These are phyloP conservation scores for Ramazzottius varieornatus DNA, from an alignment of 2,888 invertebrate species.

Conservation along the genomic window DNA sequence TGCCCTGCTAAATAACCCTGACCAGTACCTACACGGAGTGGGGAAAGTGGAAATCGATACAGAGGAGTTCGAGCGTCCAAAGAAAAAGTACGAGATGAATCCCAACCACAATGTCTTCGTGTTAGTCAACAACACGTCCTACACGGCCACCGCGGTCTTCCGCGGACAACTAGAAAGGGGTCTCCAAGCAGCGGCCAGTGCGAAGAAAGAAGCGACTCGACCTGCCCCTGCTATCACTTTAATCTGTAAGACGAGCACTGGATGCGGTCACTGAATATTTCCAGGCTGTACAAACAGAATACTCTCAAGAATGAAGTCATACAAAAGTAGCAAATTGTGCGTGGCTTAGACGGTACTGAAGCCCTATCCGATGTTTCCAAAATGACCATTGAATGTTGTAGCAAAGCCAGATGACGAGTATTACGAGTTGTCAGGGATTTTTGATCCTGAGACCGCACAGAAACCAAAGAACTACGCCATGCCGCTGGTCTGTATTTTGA, in stretches of 20 bases:
- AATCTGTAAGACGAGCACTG: neutral
- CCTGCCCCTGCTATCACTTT: neutral
- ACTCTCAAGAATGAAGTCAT: too few species aligned
- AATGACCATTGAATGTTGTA: neutral
- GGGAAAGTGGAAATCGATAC: neutral
- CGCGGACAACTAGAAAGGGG: neutral
- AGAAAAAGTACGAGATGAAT: neutral
- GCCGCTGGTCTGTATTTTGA: constrained; percentile 22
- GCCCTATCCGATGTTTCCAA: neutral
- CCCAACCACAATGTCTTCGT: neutral
- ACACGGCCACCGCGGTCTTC: neutral
- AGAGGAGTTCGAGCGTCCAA: neutral
- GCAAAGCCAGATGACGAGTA: neutral
- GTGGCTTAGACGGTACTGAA: neutral
- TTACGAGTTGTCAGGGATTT: neutral
- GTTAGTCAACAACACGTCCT: neutral
- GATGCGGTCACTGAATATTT: too few species aligned
- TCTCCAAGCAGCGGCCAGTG: neutral
- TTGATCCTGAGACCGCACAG: neutral
- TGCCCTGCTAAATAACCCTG: neutral
- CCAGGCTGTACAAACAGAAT: too few species aligned
- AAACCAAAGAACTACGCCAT: constrained; percentile 9
- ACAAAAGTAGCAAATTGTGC: neutral
- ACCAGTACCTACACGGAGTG: neutral
- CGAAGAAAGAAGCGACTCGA: neutral